Percentiles rank a stretch among this genome's conserved stretches.
Conservation (phyloP, 2,888 invertebrate genomes). For the Rhogogaster chlorosoma region DNA sequence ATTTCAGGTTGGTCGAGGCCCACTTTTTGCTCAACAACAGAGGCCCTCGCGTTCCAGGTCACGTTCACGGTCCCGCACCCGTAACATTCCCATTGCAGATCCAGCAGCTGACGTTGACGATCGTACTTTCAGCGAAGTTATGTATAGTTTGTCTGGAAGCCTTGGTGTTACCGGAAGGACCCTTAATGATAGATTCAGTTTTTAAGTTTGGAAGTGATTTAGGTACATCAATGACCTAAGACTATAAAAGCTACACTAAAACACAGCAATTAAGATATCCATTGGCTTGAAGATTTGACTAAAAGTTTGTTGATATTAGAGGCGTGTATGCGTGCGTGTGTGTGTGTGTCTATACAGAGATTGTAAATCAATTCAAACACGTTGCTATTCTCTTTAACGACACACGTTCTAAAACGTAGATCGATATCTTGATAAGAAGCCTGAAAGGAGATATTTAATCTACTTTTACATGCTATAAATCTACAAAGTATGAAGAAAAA, state of each 20-base stretch:
- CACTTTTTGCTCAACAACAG: slow-evolving; percentile 64
- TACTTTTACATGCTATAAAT: neutral
- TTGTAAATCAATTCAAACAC: slow-evolving; percentile 17
- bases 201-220: slow-evolving; percentile 60
- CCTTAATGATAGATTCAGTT: slow-evolving; percentile 75
- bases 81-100: slow-evolving; percentile 63
- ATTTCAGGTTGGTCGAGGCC: slow-evolving; percentile 60
- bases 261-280: neutral
- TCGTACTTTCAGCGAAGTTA: slow-evolving; percentile 73
- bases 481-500: neutral
- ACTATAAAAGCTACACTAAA: slow-evolving; percentile 26
- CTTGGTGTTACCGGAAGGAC: slow-evolving; percentile 74
- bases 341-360: slow-evolving; percentile 14
- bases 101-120: slow-evolving; percentile 67
- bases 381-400: neutral
- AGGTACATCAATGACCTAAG: slow-evolving; percentile 24
- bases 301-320: neutral
- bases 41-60: slow-evolving; percentile 69
- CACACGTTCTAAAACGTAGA: neutral
- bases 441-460: neutral
- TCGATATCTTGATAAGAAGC: neutral
- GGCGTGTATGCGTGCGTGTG: neutral
- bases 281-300: slow-evolving; percentile 22
- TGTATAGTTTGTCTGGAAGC: slow-evolving; percentile 73
- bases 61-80: slow-evolving; percentile 71